Percentiles rank a stretch among this genome's conserved stretches.
Conservation (phyloP, 2,797 vertebrate species). For the Rhadinocentrus ornatus region DNA sequence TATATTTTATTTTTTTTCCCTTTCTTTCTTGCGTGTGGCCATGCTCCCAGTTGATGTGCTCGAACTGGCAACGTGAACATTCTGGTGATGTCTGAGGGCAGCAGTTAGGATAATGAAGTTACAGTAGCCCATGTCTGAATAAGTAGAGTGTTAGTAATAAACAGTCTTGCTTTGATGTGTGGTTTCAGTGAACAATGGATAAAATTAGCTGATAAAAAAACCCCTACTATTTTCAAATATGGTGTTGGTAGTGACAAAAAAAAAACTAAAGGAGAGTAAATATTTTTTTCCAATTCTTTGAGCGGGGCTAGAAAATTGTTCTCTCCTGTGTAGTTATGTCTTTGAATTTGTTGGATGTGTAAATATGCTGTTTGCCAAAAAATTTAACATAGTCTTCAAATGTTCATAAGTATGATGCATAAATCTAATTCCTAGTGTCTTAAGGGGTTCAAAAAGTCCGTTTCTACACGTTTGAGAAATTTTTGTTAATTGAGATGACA, state of each 20-base stretch:
- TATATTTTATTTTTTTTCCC: too few species aligned
- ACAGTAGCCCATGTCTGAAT: too few species aligned
- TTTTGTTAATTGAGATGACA: background rate
- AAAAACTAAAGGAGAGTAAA: background rate
- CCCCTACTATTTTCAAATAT: background rate
- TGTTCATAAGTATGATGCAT: background rate
- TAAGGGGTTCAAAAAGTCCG: background rate
- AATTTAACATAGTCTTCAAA: background rate
- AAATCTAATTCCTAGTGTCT: background rate
- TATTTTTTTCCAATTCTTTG: background rate
- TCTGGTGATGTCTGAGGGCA: too few species aligned
- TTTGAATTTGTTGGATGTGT: slow-evolving; percentile 1
- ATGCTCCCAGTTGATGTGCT: too few species aligned
- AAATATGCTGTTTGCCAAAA: background rate
- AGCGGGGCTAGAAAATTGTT: background rate
- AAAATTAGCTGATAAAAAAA: background rate
- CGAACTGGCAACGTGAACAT: too few species aligned
- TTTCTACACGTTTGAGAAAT: slow-evolving; percentile 3
- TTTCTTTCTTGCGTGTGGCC: too few species aligned
- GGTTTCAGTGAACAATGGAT: too few species aligned
- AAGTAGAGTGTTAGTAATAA: too few species aligned
- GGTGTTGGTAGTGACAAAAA: background rate
- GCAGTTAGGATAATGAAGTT: too few species aligned
- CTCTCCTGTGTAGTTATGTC: background rate
- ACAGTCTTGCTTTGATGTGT: too few species aligned